Base-by-base conservation (phyloP, 1,140 invertebrate genomes). In the Venturia canescens region DNA sequence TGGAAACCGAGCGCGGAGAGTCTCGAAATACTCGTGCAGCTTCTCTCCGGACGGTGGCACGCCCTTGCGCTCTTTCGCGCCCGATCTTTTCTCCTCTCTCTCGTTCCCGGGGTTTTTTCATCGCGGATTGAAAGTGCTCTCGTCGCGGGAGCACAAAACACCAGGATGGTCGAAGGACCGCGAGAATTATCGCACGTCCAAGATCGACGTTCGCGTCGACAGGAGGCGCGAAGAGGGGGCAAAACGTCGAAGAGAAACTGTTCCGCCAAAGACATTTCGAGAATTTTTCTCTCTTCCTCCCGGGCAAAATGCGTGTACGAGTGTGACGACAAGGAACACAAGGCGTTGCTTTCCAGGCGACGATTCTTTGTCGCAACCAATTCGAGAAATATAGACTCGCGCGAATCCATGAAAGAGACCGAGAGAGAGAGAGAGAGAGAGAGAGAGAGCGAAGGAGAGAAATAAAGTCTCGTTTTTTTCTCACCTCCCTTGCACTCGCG, bases 191-290 rank as follows among this genome's bases (percentile, higher is more conserved):
- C 75, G 75, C 75, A 77, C 75, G 75, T 66, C 57, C 60, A 27
- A 44, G 75, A 77, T 77, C 44, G 72, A 78, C 79, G 74, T 79
- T 69, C 79, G n/a, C 78, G 71, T 15, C 80, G 77, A 13, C 6
- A 26, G 23, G 15, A 23, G 27, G 27, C 26, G 79, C 74, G 34
- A 29, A 53, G 66, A 80, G 23, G 16, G 16, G 31, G 34, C 18
- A 23, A 77, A 77, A 38, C 53, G 57, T 77, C 75, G 27, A 66
- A 77, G 75, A 77, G 75, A 66, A 77, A 77, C 63, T 77, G 75
- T 77, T 77, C 75, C 75, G 75, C 75, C 75, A 77, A 77, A 77
- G 75, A 77, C 75, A 77, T 77, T 77, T 77, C 75, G 75, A 77
- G 75, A 77, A 77, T 77, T 77, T 77, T 77, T 77, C 75, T 60